Percentiles rank a stretch among this genome's conserved stretches.
These are phyloP conservation scores for Cheilosia pagana DNA, from an alignment of 2,888 invertebrate genomes.

Conservation along the genomic window DNA sequence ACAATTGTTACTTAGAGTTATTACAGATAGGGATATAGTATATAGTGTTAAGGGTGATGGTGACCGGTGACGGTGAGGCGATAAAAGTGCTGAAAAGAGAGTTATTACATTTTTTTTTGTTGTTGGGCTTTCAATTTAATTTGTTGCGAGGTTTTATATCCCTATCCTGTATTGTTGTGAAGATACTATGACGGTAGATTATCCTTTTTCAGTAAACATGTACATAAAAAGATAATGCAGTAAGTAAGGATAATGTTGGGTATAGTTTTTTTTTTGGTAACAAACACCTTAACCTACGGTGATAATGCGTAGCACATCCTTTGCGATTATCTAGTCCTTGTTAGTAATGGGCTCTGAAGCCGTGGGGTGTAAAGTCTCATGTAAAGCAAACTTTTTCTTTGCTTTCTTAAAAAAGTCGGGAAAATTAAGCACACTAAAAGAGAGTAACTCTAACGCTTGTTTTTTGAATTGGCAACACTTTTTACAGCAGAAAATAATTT, in stretches of 20 bases:
- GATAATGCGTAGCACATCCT: background rate
- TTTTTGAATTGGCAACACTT: no score
- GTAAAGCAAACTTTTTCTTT: no score
- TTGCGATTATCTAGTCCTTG: background rate
- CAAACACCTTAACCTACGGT: no score
- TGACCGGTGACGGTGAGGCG: conserved; percentile 1
- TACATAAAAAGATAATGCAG: background rate
- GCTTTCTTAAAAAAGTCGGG: no score
- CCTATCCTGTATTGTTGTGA: background rate
- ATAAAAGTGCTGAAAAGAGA: conserved; percentile 14
- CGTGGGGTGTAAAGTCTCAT: no score
- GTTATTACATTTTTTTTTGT: conserved; percentile 3
- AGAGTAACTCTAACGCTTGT: no score
- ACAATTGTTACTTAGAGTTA: conserved; percentile 38
- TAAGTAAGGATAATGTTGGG: background rate
- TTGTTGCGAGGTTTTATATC: conserved; percentile 6
- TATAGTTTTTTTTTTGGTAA: background rate
- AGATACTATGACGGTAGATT: background rate
- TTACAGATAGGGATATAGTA: conserved; percentile 4
- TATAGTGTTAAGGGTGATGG: conserved; percentile 11
- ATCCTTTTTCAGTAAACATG: background rate
- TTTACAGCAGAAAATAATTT: no score
- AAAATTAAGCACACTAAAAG: no score
- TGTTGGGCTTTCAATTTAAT: conserved; percentile 18
- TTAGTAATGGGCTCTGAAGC: no score